Conservation (phyloP, 2,797 vertebrate species). For the Alca torda region DNA sequence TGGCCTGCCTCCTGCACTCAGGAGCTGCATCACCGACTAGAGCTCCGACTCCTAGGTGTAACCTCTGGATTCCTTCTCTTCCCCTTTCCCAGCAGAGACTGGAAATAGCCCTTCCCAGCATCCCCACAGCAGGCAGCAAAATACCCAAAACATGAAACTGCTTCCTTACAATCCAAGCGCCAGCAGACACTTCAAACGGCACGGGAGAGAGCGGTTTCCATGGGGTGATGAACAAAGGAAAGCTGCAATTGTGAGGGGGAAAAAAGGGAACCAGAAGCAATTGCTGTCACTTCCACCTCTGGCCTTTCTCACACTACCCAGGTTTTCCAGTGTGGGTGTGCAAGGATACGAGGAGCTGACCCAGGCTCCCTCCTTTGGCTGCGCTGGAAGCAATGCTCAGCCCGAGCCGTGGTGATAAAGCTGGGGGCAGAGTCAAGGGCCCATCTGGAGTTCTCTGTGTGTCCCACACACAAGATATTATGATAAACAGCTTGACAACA, state of each 20-base stretch:
- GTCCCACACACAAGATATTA: neutral
- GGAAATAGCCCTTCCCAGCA: neutral
- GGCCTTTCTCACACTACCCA: neutral
- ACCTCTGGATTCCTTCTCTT: neutral
- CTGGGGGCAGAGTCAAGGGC: too few relatives aligned
- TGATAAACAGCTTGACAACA: neutral
- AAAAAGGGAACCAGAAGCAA: neutral
- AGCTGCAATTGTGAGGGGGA: neutral
- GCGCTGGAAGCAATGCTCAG: neutral
- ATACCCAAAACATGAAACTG: neutral
- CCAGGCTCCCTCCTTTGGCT: neutral
- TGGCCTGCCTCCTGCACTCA: neutral
- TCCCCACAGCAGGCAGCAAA: neutral
- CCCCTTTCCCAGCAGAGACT: neutral
- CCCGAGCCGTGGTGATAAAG: rapidly evolving
- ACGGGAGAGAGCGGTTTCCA: neutral
- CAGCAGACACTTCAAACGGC: neutral
- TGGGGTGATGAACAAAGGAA: neutral
- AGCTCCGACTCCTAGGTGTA: neutral
- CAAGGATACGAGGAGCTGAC: neutral
- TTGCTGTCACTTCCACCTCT: neutral
- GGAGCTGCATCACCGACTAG: too few relatives aligned
- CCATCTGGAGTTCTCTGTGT: neutral
- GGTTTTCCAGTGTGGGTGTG: neutral
- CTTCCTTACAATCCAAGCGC: neutral